Percentiles rank a stretch among this genome's conserved stretches.
Conservation (phyloP, 2,888 invertebrate species). For the Thereva nobilitata region DNA sequence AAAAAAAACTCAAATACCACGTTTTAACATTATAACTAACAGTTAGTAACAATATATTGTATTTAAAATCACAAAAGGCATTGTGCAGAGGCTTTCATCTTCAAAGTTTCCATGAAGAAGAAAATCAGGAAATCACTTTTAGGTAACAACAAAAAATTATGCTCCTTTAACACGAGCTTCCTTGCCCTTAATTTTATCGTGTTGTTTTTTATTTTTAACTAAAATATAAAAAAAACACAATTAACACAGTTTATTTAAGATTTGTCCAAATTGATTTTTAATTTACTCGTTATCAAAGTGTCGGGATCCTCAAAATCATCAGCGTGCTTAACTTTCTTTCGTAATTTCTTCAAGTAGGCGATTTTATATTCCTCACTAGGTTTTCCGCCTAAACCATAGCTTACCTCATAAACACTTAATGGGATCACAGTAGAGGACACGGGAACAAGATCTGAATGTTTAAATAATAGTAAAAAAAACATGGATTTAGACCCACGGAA, state of each 20-base stretch:
- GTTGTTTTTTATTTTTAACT: constrained; percentile 53
- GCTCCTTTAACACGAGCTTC: constrained; percentile 29
- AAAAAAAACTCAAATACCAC: no score
- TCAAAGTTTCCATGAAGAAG: no score
- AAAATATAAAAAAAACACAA: constrained; percentile 36
- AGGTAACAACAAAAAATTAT: neutral
- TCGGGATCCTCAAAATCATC: constrained; percentile 50
- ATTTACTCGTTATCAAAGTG: constrained; percentile 54
- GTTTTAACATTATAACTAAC: no score
- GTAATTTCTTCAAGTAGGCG: constrained; percentile 55
- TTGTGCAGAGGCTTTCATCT: no score
- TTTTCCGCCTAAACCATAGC: constrained; percentile 61
- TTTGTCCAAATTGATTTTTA: neutral
- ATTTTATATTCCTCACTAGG: constrained; percentile 57
- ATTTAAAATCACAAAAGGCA: no score
- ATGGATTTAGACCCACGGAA: neutral
- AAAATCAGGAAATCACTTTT: no score
- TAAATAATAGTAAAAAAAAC: neutral
- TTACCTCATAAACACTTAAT: constrained; percentile 65
- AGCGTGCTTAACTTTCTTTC: constrained; percentile 54
- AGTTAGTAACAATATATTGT: no score
- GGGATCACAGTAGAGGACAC: constrained; percentile 72
- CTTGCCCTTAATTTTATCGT: constrained; percentile 50
- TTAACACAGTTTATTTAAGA: constrained; percentile 8
- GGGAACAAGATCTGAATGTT: constrained; percentile 63